Base-by-base conservation (phyloP, 2,888 invertebrate species). In the Arge pagana region DNA sequence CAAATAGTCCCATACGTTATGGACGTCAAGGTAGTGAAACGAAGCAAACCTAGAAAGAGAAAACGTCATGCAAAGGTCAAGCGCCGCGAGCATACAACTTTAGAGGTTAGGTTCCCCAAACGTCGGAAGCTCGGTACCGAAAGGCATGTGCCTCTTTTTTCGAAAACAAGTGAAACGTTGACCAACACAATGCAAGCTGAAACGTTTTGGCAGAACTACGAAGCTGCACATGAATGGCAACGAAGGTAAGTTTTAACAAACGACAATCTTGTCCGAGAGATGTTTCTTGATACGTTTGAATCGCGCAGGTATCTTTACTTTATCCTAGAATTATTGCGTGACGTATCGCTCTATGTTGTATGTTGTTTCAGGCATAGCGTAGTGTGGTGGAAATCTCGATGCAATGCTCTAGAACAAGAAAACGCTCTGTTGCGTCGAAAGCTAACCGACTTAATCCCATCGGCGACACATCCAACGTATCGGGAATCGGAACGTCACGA, bases 121-220 rank as follows among this genome's bases (percentile, higher is more conserved):
- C 63, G 58, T 52, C 57, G 59, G 11, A 63, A 50, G 37, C 23
- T 51, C 19, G 8, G 55, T 6, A 15, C 42, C 0, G 60, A 61
- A 26, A 49, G 42, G 24, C 45, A 39, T 55, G 30, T 36, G 35
- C 45, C 52, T 52, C 39, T 26, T 43, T 28, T 36, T 7, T 2
- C 15, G 3, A 45, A 33, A 6, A n/a, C 45, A 39, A 62, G 28
- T 49, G 58, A 57, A 8, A 59, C 59, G 43, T 10, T 54, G 6
- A 42, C 39, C 13, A 48, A 57, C 16, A 62, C 53, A 18, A 73
- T 74, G 70, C 62, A 69, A 36, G 74, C 74, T 11, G 59, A 63
- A 26, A 57, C 71, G 10, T 76, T 76, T 58, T 76, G 75, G 75
- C 62, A 71, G 60, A 76, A 75, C 63, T 76, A 76, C 24, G 61